Percentiles rank a stretch among this genome's conserved stretches.
Conservation (phyloP, 2,113 vertebrate species). For the Gymnogyps californianus region DNA sequence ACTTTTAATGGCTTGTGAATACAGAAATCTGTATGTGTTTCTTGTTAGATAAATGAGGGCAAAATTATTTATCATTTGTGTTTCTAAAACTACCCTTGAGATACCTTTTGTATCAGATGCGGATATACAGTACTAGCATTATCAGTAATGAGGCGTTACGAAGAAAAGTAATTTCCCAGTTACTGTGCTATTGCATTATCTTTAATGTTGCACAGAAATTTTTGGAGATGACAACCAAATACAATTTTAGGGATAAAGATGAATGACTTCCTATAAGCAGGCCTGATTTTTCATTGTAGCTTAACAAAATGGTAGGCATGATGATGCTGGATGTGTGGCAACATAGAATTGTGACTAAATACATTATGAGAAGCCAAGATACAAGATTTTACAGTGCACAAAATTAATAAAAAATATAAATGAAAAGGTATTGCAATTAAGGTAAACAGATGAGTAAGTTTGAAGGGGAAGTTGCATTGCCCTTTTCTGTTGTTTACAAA, state of each 20-base stretch:
- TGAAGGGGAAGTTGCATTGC: neutral
- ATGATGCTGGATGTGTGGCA: neutral
- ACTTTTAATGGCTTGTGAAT: slow-evolving; percentile 17
- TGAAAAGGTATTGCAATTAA: neutral
- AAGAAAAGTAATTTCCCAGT: neutral
- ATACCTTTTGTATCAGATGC: neutral
- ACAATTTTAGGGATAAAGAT: neutral
- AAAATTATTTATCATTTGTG: neutral
- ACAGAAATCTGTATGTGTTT: neutral
- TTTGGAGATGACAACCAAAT: neutral
- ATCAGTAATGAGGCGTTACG: slow-evolving; percentile 22
- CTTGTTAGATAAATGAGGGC: neutral
- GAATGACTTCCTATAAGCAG: neutral
- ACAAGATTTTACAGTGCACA: neutral
- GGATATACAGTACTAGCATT: neutral
- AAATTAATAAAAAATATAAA: neutral
- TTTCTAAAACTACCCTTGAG: slow-evolving; percentile 3
- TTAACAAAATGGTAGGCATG: neutral
- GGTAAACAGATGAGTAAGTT: neutral
- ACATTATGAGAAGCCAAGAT: neutral
- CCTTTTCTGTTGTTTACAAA: rapidly evolving
- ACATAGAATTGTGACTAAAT: neutral
- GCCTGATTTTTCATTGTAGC: neutral
- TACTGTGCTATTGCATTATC: neutral
- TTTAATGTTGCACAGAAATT: neutral